Evolutionary conservation across 2,113 vertebrate species (phyloP).

Genomic region (Lichenostomus cassidix): DNA sequence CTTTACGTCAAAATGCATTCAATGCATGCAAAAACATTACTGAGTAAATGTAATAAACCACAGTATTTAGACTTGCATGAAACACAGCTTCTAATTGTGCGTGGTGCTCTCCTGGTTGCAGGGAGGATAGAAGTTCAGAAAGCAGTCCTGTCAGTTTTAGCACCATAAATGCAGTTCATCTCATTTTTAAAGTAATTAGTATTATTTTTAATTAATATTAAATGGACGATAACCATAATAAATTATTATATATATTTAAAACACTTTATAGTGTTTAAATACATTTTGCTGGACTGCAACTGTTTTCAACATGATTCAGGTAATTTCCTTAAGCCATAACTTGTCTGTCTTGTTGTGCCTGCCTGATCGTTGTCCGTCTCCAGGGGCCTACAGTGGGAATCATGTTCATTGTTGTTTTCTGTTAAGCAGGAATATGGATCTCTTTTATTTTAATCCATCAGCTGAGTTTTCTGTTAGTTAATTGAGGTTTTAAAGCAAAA

Average conservation of each 20-base stretch:
- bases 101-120: not conserved
- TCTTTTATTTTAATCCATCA: not conserved
- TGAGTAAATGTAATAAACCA: not conserved
- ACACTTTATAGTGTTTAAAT: not conserved
- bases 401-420: not conserved
- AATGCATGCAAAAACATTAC: not conserved
- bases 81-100: not conserved
- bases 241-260: not conserved
- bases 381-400: not conserved
- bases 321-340: not conserved
- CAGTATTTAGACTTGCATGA: not conserved
- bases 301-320: not conserved
- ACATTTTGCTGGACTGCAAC: not conserved
- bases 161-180: not conserved
- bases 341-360: not conserved
- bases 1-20: not conserved
- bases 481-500: not conserved
- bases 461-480: not conserved
- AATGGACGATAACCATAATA: not conserved
- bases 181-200: not conserved
- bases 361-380: not conserved
- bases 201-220: not conserved
- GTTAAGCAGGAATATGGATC: not conserved
- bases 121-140: not conserved
- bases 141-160: not conserved